Evolutionary conservation across 1,140 invertebrate species (phyloP).

Genomic region (Heliconius himera): DNA sequence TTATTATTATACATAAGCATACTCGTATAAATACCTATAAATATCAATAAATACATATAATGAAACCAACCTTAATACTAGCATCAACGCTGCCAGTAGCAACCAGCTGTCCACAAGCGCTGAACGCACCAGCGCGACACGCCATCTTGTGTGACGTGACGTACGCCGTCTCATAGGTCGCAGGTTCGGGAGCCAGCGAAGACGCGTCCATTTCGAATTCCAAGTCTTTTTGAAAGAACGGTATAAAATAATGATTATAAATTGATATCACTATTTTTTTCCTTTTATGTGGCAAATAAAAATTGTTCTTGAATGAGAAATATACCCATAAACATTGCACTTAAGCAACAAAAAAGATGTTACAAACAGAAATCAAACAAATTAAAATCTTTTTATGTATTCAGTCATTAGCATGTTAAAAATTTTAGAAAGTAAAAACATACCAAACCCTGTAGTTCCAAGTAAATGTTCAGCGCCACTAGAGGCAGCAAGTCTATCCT

Average conservation of each 20-base stretch:
- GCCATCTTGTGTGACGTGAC: constrained; percentile 99
- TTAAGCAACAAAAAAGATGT: too few relatives aligned
- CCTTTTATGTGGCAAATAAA: too few relatives aligned
- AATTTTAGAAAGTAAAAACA: constrained; percentile 19
- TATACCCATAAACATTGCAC: too few relatives aligned
- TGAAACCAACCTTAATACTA: constrained; percentile 94
- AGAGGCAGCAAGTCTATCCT: constrained; percentile 83
- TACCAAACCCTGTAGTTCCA: constrained; percentile 89
- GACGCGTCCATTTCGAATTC: constrained; percentile 98
- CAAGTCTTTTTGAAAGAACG: constrained; percentile 84
- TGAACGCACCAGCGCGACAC: constrained; percentile 97
- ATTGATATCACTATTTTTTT: too few relatives aligned
- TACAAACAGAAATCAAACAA: too few relatives aligned
- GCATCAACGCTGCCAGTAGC: constrained; percentile 99
- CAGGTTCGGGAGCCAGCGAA: constrained; percentile 94
- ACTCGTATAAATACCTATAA: too few relatives aligned
- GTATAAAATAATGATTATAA: too few relatives aligned
- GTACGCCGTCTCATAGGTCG: constrained; percentile 98
- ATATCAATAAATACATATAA: background rate
- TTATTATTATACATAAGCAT: too few relatives aligned
- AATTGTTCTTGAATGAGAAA: too few relatives aligned
- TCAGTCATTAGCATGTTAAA: background rate
- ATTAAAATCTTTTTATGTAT: too few relatives aligned
- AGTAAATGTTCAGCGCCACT: constrained; percentile 87
- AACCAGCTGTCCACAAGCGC: constrained; percentile 96